phyloP scores from a whole-genome alignment of 2,888 invertebrate species.

The Brenthis hecate region DNA sequence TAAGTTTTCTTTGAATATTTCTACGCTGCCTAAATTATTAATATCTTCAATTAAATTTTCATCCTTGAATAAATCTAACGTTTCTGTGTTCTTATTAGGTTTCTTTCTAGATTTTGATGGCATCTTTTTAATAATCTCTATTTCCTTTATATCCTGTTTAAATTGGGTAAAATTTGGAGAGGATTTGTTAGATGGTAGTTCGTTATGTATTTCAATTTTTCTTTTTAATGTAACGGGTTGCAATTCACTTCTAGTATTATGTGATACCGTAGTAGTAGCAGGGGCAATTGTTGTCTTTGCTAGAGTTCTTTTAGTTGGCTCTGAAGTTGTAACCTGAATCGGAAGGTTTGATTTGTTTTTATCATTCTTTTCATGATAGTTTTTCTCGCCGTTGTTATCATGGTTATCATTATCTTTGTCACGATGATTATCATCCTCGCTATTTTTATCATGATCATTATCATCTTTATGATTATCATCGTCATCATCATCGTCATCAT shows the following conservation, averaged over 20 bases:
- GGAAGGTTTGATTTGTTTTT: constrained; percentile 31
- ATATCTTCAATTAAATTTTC: constrained; percentile 70
- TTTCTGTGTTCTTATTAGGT: constrained; percentile 56
- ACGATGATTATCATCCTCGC: constrained; percentile 44
- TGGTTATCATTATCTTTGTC: constrained; percentile 39
- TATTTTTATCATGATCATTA: constrained; percentile 43
- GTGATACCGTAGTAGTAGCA: constrained; percentile 53
- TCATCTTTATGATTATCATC: constrained; percentile 37
- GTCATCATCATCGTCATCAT: constrained; percentile 44
- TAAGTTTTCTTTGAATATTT: constrained; percentile 67
- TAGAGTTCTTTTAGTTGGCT: constrained; percentile 64
- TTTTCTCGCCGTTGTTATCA: constrained; percentile 39
- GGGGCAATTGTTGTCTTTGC: constrained; percentile 62
- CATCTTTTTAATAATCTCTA: constrained; percentile 71
- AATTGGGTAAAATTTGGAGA: constrained; percentile 66
- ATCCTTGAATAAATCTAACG: constrained; percentile 68
- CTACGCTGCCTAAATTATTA: constrained; percentile 70
- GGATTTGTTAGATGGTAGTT: constrained; percentile 62
- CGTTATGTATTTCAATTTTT: constrained; percentile 72
- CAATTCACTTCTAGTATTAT: constrained; percentile 45
- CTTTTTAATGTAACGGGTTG: constrained; percentile 64
- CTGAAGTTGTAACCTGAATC: constrained; percentile 53
- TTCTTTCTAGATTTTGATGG: constrained; percentile 51
- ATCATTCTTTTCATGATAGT: constrained; percentile 29
- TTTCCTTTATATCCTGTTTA: constrained; percentile 72